Conservation (phyloP, 37 sponge, comb jelly and placozoan genomes). For the Beroe ovata region DNA sequence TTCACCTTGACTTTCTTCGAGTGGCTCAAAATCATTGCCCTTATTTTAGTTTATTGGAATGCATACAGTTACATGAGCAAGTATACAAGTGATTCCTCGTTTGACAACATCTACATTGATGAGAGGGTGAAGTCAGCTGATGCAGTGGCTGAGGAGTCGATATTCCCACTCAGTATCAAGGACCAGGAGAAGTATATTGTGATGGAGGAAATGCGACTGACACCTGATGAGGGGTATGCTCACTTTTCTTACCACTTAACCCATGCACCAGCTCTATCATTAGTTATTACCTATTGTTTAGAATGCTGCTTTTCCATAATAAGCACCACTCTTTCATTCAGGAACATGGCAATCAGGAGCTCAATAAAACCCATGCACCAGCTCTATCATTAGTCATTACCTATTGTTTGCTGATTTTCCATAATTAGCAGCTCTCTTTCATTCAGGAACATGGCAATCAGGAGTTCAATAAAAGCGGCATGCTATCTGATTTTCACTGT, state of each 20-base stretch:
- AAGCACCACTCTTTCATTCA: too few relatives aligned
- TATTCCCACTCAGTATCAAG: constrained; percentile 6
- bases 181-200: not conserved
- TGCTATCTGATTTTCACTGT: not conserved
- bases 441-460: not conserved
- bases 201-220: not conserved
- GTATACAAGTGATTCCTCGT: constrained; percentile 14
- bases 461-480: constrained; percentile 27
- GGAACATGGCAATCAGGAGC: not conserved
- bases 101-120: constrained; percentile 48
- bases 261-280: too few relatives aligned
- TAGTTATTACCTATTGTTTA: too few relatives aligned
- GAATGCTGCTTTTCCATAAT: too few relatives aligned
- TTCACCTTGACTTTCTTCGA: not conserved
- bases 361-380: too few relatives aligned
- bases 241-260: too few relatives aligned
- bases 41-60: not conserved
- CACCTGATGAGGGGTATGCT: constrained; percentile 18
- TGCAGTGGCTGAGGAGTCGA: not conserved
- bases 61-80: constrained; percentile 5
- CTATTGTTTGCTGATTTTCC: too few relatives aligned
- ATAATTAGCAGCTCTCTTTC: too few relatives aligned
- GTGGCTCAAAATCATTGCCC: constrained; percentile 1
- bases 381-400: too few relatives aligned
- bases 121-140: not conserved